Percentiles rank a stretch among this genome's conserved stretches.
phyloP scores from a whole-genome alignment of 2,888 invertebrate species.

The Drosophila pegasa region DNA sequence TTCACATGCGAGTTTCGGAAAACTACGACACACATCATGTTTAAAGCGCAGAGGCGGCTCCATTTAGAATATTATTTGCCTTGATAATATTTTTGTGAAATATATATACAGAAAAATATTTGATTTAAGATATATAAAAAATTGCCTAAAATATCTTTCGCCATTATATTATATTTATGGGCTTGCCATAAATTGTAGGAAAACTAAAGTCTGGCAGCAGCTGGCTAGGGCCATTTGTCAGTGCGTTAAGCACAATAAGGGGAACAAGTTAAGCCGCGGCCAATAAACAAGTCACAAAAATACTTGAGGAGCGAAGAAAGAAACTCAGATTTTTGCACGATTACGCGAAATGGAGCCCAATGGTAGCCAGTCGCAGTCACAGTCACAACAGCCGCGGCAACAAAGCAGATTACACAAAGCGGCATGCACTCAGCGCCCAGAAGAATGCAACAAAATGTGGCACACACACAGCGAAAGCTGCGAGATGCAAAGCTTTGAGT shows the following conservation, averaged over 20 bases:
- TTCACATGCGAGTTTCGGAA: constrained; percentile 6
- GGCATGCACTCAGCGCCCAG: constrained; percentile 40
- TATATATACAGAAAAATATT: background rate
- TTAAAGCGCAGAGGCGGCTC: background rate
- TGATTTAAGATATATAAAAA: background rate
- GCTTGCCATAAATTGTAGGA: constrained; percentile 25
- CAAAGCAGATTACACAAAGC: constrained; percentile 40
- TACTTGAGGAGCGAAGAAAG: constrained; percentile 30
- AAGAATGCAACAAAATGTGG: constrained; percentile 51
- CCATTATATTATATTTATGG: constrained; percentile 15
- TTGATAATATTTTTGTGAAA: background rate
- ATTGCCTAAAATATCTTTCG: background rate
- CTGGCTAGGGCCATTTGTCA: constrained; percentile 72
- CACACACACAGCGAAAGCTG: constrained; percentile 14
- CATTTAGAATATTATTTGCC: background rate
- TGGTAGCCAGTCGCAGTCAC: constrained; percentile 14
- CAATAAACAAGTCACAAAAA: constrained; percentile 71
- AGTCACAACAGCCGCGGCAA: constrained; percentile 18
- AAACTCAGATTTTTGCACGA: constrained; percentile 17
- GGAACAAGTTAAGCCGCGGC: constrained; percentile 27
- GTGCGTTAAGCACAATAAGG: constrained; percentile 44
- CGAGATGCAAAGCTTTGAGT: constrained; percentile 52
- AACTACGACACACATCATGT: background rate
- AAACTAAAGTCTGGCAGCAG: too few relatives aligned
- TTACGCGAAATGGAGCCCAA: constrained; percentile 22